Conservation (phyloP, 2,113 vertebrate species). For the Atractosteus spatula region DNA sequence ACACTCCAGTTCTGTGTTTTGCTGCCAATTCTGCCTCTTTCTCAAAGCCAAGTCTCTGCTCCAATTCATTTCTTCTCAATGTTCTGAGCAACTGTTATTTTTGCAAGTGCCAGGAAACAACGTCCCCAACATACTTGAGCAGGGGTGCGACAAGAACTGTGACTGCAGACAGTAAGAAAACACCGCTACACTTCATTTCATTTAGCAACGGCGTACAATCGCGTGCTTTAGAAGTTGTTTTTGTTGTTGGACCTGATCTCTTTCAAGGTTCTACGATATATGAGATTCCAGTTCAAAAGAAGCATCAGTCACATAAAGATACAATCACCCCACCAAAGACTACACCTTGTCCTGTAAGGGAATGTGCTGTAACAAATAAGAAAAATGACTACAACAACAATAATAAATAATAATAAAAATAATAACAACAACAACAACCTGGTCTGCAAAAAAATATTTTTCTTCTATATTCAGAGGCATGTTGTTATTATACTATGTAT, state of each 20-base stretch:
- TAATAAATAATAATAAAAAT: no score
- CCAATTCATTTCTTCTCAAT: conserved; percentile 4
- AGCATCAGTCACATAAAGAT: background rate
- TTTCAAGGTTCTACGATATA: background rate
- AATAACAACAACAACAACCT: no score
- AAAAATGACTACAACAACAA: no score
- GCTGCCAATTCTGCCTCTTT: background rate
- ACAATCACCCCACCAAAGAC: background rate
- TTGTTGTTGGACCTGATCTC: background rate
- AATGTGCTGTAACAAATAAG: no score
- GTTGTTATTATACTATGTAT: no score
- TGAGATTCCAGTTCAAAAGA: background rate
- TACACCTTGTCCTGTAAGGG: no score
- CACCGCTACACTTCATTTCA: background rate
- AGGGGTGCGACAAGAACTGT: background rate
- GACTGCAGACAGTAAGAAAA: background rate
- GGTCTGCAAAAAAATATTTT: no score
- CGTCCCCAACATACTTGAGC: background rate
- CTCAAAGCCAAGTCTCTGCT: background rate
- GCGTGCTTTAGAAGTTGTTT: background rate
- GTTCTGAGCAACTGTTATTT: conserved; percentile 5
- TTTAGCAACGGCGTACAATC: background rate
- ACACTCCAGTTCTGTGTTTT: background rate
- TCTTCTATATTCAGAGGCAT: no score
- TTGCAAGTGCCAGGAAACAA: background rate